These are phyloP conservation scores for Stichopus chloronotus DNA, from an alignment of 35 echinoderm and acorn worm genomes.

Conservation along the genomic window DNA sequence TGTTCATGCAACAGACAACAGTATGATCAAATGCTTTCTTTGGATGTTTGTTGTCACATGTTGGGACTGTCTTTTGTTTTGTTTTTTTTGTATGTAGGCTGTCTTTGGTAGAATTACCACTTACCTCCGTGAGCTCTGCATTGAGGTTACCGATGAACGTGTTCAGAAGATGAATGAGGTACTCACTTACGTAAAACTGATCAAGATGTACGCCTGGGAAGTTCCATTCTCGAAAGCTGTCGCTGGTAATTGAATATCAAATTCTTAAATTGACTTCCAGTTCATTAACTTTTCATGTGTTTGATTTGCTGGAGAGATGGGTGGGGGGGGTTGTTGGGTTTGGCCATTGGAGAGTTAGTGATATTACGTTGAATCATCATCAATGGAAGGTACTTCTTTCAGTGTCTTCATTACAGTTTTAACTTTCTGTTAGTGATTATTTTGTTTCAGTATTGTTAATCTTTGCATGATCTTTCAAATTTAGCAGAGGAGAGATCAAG, in stretches of 20 bases:
- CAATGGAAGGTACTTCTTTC: no score
- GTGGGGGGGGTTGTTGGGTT: neutral
- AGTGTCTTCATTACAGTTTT: no score
- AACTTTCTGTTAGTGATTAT: no score
- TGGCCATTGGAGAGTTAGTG: neutral
- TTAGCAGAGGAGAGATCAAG: no score
- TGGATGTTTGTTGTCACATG: neutral
- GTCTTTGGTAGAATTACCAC: conserved; percentile 73
- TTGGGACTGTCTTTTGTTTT: neutral
- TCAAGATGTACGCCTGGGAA: conserved; percentile 99
- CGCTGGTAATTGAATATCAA: conserved; percentile 45
- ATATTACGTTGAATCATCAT: neutral
- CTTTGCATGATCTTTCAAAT: no score
- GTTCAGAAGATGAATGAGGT: conserved; percentile 98
- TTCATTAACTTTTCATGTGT: neutral
- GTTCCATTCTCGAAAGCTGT: conserved; percentile 91
- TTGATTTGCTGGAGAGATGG: neutral
- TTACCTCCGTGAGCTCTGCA: conserved; percentile 71
- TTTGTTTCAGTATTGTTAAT: no score
- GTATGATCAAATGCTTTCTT: no score
- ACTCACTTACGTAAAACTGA: conserved; percentile 86
- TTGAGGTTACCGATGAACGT: conserved; percentile 80
- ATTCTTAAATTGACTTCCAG: no score
- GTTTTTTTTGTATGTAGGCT: conserved; percentile 18
- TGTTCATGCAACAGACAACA: no score